A percentile compares a stretch with the other conserved stretches of the same genome.
Conservation (phyloP, 2,888 invertebrate species). For the Cynaeus angustus region DNA sequence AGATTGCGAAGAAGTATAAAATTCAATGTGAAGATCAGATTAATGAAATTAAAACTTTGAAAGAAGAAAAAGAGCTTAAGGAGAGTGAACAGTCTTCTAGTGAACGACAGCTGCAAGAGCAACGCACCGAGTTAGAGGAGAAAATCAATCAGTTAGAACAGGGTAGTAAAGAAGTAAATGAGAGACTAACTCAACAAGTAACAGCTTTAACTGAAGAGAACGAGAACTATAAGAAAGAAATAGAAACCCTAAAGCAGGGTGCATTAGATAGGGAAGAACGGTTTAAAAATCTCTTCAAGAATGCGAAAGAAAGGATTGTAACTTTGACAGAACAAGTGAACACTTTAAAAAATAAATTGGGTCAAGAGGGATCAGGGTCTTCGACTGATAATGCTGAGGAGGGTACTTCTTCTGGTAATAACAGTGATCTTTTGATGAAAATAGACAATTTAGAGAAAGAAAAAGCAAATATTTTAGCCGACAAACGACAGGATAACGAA, state of each 20-base stretch:
- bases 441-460: slow-evolving; percentile 80
- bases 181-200: slow-evolving; percentile 71
- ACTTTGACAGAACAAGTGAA: slow-evolving; percentile 82
- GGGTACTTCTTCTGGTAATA: slow-evolving; percentile 65
- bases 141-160: slow-evolving; percentile 70
- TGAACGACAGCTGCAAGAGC: slow-evolving; percentile 72
- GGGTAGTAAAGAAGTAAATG: slow-evolving; percentile 71
- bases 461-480: slow-evolving; percentile 74
- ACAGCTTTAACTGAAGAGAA: slow-evolving; percentile 71
- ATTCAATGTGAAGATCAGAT: slow-evolving; percentile 86
- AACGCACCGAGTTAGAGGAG: slow-evolving; percentile 71
- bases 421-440: slow-evolving; percentile 72
- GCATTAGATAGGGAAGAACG: slow-evolving; percentile 71
- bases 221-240: slow-evolving; percentile 74
- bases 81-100: slow-evolving; percentile 71
- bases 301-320: slow-evolving; percentile 83
- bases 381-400: slow-evolving; percentile 67
- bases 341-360: slow-evolving; percentile 75
- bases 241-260: slow-evolving; percentile 69
- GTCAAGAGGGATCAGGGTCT: slow-evolving; percentile 62
- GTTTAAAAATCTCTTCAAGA: slow-evolving; percentile 77
- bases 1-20: slow-evolving; percentile 95
- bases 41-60: slow-evolving; percentile 75
- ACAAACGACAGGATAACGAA: slow-evolving; percentile 81
- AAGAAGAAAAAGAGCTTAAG: slow-evolving; percentile 69